Base-by-base conservation (phyloP, 2,797 vertebrate genomes). In the Rhinophrynus dorsalis region DNA sequence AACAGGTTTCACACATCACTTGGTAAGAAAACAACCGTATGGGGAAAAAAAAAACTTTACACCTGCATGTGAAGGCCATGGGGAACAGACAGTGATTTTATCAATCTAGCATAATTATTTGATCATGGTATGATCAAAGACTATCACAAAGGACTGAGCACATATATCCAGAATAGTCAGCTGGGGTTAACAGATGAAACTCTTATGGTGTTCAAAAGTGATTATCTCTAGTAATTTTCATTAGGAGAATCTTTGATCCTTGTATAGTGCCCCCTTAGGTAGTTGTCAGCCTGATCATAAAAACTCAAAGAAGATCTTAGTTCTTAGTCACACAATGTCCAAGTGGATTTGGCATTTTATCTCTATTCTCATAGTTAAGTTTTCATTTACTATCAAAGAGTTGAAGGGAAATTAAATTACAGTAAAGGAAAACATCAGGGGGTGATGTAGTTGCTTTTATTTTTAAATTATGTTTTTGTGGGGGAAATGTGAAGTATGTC, bases 191-290 rank as follows among this genome's bases (percentile, higher is more conserved):
- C 69, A 72, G 69, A 72, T 72, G 69, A 65, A 72, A 65, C 69
- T 72, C 24, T 72, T 35, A 65, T 72, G 61, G 68, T 72, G 69
- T 72, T 72, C 69, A 72, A 72, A 70, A 72, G 69, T 72, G 69
- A 72, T 72, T 72, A 72, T 72, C 61, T 65, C 61, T 65, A 72
- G 69, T 72, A 65, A 72, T 72, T 72, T 72, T 72, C 69, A 72
- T 72, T 72, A 72, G 61, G 54, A 72, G 54, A 72, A 58, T 65
- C 61, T 72, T 72, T 72, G 69, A 72, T 72, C 69, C 54, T 72
- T 13, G 69, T 45, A 63, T 72, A 58, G 61, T 65, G 69, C 69
- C 69, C 69, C 69, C 69, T 72, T 72, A 72, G 69, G 69, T 72
- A 72, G 61, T 72, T 72, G 69, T 72, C 69, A 72, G 54, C 23